A percentile compares a stretch with the other conserved stretches of the same genome.
Evolutionary conservation across 2,797 vertebrate species (phyloP).

Genomic region (Cossypha polioptera): DNA sequence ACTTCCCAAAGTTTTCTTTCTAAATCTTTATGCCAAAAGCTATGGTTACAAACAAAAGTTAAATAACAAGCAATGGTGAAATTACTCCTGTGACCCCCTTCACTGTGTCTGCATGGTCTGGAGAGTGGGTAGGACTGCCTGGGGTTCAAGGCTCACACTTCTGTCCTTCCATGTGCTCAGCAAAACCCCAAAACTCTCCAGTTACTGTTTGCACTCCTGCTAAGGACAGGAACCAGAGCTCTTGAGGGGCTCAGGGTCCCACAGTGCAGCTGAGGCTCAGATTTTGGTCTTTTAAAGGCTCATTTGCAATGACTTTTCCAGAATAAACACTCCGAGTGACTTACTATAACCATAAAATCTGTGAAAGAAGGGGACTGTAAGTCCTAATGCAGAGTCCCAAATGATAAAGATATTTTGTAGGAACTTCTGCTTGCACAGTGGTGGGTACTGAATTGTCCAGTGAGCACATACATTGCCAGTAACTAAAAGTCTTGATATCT

Average conservation of each 20-base stretch:
- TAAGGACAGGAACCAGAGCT: not conserved
- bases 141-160: not conserved
- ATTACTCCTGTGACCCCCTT: not conserved
- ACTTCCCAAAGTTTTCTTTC: not conserved
- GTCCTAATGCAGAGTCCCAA: not conserved
- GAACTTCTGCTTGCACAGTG: not conserved
- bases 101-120: not conserved
- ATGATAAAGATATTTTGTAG: not conserved
- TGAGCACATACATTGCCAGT: not conserved
- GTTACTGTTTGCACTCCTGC: rapidly evolving
- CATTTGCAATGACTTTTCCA: not conserved
- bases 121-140: not conserved
- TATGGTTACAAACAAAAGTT: not conserved
- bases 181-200: not conserved
- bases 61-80: not conserved
- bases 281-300: not conserved
- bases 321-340: not conserved
- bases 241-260: not conserved
- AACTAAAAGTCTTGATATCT: not conserved
- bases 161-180: not conserved
- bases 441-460: not conserved
- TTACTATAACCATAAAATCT: not conserved
- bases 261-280: not conserved
- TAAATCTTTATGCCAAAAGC: not conserved
- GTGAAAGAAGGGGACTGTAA: not conserved